Evolutionary conservation across 2,113 vertebrate species (phyloP).

Genomic region (Sinocyclocheilus anophthalmus): DNA sequence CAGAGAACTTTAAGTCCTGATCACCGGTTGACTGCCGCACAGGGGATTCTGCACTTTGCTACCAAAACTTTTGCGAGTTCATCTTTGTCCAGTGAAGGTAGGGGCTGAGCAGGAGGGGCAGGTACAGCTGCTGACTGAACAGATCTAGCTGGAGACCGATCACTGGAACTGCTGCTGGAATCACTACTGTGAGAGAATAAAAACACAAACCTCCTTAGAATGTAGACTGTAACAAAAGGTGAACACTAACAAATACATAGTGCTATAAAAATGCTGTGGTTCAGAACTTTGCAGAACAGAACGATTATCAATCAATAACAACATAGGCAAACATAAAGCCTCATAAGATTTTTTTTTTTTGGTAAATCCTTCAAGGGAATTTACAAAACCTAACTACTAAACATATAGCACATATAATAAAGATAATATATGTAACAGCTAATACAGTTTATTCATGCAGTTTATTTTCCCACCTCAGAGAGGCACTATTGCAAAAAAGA

Average conservation of each 20-base stretch:
- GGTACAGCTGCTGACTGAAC: conserved; percentile 95
- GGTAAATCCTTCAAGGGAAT: background rate
- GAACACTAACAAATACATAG: background rate
- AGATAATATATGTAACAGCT: background rate
- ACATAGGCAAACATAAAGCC: background rate
- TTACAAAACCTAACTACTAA: background rate
- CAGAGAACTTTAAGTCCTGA: background rate
- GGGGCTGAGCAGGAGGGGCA: conserved; percentile 87
- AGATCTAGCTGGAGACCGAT: conserved; percentile 93
- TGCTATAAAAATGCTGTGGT: background rate
- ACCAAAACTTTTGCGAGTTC: conserved; percentile 97
- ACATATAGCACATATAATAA: background rate
- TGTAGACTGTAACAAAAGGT: background rate
- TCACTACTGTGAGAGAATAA: conserved; percentile 78
- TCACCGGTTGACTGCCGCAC: conserved; percentile 98
- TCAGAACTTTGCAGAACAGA: background rate
- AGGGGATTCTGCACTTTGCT: conserved; percentile 99
- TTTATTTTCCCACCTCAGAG: conserved; percentile 26
- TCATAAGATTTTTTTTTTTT: background rate
- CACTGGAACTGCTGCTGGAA: conserved; percentile 96
- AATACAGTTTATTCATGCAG: background rate
- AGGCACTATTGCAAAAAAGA: conserved; percentile 31
- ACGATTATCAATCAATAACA: background rate
- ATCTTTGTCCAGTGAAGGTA: conserved; percentile 92
- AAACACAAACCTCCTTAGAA: conserved; percentile 24